Base-by-base conservation (phyloP, 1,140 invertebrate genomes). In the Platyscapa corneri region DNA sequence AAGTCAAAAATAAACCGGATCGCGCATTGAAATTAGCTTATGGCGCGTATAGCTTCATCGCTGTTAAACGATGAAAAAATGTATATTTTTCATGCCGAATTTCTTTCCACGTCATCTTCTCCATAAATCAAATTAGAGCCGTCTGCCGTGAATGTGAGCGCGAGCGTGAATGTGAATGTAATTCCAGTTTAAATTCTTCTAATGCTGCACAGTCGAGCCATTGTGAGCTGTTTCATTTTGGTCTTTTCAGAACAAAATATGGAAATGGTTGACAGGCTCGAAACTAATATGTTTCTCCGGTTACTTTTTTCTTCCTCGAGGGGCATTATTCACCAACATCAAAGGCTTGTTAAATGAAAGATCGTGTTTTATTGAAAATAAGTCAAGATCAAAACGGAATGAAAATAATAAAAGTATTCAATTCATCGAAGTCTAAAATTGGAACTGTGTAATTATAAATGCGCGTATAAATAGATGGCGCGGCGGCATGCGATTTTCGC, bases 41-140 rank as follows among this genome's bases (percentile, higher is more conserved):
- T 56, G 32, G 70, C 46, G n/a, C 14, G 53, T 10, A 30, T 39
- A 37, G 32, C 3, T 65, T 53, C 18, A 75, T 74, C 77, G 46
- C 77, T 83, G 16, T 30, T 77, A 34, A 65, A 84, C 70, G 39
- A 39, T 16, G 42, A 64, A n/a, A 56, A 65, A 49, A 84, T 74
- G 7, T 79, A 79, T 74, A 79, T 74, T 72, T 72, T 67, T 65
- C 64, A 42, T 42, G 60, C 32, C 56, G 20, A 78, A 83, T 78
- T 77, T 84, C 60, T 84, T 65, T 79, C 56, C 10, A 32, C 53
- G n/a, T 60, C 82, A 23, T 64, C 53, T 83, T 42, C 60, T 77
- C 39, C 60, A 84, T 84, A 84, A 84, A 84, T 84, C 83, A 84
- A 84, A 84, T 79, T 78, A 84, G 83, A 84, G 83, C 49, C 49